phyloP scores from a whole-genome alignment of 2,888 invertebrate genomes.

The Dusona sp. region DNA sequence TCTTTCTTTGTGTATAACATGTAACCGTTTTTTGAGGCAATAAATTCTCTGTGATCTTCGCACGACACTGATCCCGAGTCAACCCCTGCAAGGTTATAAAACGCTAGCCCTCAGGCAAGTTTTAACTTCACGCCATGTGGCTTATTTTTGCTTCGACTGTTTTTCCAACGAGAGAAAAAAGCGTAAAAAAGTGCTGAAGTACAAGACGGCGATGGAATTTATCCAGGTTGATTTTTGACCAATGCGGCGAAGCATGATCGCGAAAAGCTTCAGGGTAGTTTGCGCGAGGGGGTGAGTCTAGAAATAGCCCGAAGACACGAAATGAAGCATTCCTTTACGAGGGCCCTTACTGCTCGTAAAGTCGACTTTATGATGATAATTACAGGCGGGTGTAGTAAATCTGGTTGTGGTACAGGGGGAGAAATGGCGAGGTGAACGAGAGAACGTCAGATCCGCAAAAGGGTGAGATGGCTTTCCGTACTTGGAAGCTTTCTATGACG shows the following conservation, averaged over 20 bases:
- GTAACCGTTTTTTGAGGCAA: neutral
- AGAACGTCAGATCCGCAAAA: conserved; percentile 57
- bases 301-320: conserved; percentile 76
- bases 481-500: conserved; percentile 59
- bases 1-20: neutral
- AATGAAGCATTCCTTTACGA: conserved; percentile 85
- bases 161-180: conserved; percentile 31
- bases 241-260: conserved; percentile 39
- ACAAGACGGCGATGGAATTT: conserved; percentile 34
- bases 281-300: conserved; percentile 39
- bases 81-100: conserved; percentile 61
- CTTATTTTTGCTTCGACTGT: conserved; percentile 14
- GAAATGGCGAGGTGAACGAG: conserved; percentile 37
- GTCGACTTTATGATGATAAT: conserved; percentile 85
- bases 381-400: conserved; percentile 84
- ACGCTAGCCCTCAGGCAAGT: conserved; percentile 53
- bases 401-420: conserved; percentile 76
- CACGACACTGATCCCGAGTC: conserved; percentile 47
- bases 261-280: conserved; percentile 44
- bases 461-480: conserved; percentile 22
- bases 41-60: conserved; percentile 51
- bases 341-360: conserved; percentile 85
- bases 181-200: conserved; percentile 26
- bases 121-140: conserved; percentile 64
- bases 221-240: conserved; percentile 52